Conservation (phyloP, 2,797 vertebrate species). For the Pipistrellus pipistrellus region DNA sequence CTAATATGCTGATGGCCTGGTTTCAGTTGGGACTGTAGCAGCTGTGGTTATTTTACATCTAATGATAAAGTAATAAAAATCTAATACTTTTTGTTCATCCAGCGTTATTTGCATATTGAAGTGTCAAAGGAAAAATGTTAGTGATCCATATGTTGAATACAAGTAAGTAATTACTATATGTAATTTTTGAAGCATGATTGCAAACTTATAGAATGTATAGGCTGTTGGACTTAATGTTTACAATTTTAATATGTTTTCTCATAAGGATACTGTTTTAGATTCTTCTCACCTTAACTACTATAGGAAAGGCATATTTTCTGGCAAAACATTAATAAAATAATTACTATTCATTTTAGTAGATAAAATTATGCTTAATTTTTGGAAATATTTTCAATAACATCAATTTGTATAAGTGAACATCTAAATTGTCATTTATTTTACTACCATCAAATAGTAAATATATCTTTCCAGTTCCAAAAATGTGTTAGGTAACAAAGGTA, state of each 20-base stretch:
- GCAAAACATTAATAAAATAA: neutral
- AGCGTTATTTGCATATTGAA: neutral
- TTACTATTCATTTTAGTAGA: neutral
- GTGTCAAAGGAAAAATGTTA: neutral
- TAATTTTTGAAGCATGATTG: neutral
- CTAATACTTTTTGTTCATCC: neutral
- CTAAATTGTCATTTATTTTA: neutral
- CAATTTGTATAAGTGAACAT: neutral
- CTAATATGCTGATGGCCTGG: neutral
- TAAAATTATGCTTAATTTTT: neutral
- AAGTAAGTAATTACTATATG: neutral
- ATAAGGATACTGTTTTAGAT: neutral
- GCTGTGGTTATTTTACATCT: neutral
- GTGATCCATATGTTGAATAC: neutral
- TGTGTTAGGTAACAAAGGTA: neutral
- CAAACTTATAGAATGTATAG: neutral
- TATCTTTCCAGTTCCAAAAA: neutral
- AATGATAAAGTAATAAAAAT: neutral
- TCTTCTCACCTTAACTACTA: neutral
- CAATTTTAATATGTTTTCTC: neutral
- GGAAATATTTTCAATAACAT: neutral
- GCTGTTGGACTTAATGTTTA: neutral
- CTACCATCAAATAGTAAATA: neutral
- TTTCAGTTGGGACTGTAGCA: neutral
- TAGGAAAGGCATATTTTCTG: neutral